Conservation (phyloP, 1,140 invertebrate genomes). For the Cecropterus lyciades region DNA sequence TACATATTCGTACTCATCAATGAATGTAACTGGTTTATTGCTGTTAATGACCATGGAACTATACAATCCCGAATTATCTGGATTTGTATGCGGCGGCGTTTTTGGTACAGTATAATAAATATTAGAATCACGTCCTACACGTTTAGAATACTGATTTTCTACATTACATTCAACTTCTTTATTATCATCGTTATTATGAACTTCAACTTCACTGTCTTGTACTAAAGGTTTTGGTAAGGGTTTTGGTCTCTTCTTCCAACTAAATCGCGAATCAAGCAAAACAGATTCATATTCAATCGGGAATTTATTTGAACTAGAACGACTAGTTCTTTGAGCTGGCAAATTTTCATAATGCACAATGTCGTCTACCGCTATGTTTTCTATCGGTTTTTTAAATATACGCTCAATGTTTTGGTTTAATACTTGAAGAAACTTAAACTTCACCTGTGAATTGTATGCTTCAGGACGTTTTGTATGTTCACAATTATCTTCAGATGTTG, state of each 20-base stretch:
- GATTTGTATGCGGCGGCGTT: not conserved
- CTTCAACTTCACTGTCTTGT: not conserved
- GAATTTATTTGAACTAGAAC: constrained; percentile 6
- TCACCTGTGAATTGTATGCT: no score
- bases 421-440: not conserved
- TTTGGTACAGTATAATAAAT: constrained; percentile 14
- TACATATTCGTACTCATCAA: constrained; percentile 22
- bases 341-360: constrained; percentile 12
- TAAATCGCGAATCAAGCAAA: not conserved
- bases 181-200: not conserved
- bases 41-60: not conserved
- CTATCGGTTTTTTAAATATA: not conserved
- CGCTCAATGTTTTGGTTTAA: not conserved
- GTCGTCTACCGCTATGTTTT: not conserved
- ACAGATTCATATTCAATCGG: not conserved
- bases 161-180: not conserved
- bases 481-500: no score
- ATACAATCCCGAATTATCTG: constrained; percentile 4
- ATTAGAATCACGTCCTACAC: not conserved
- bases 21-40: not conserved
- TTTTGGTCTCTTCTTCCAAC: not conserved
- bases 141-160: not conserved
- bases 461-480: no score
- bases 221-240: constrained; percentile 1
- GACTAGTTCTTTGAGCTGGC: not conserved